phyloP scores from a whole-genome alignment of 2,113 vertebrate species.

The Daboia siamensis region DNA sequence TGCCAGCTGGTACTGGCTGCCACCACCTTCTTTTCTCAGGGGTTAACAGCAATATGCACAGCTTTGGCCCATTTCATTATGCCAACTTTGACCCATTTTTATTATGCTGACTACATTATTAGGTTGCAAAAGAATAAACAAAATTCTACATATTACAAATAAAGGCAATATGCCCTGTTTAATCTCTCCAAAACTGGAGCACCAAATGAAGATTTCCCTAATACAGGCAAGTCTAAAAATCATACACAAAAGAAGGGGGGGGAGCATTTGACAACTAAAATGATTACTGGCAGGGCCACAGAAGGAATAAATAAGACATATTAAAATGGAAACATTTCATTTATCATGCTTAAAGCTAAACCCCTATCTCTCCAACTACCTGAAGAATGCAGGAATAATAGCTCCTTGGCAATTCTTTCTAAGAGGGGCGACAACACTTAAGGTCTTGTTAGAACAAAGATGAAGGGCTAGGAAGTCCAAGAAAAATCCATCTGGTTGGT shows the following conservation, averaged over 20 bases:
- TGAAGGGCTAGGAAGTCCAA: neutral
- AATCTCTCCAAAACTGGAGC: constrained; percentile 42
- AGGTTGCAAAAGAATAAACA: neutral
- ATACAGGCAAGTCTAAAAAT: constrained; percentile 17
- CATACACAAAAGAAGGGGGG: neutral
- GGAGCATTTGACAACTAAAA: neutral
- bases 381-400: neutral
- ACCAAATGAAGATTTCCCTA: constrained; percentile 21
- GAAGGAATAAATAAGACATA: neutral
- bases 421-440: neutral
- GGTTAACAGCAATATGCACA: neutral
- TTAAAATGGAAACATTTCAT: neutral
- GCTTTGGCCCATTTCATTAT: neutral
- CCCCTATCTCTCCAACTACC: neutral
- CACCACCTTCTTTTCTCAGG: neutral
- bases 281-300: neutral
- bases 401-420: neutral
- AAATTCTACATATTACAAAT: constrained; percentile 51
- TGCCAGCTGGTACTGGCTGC: neutral
- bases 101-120: neutral
- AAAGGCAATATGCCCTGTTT: constrained; percentile 58
- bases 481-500: neutral
- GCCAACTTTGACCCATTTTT: neutral
- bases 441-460: neutral
- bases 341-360: neutral